Evolutionary conservation across 2,113 vertebrate genomes (phyloP).

Genomic region (Clupea harengus): DNA sequence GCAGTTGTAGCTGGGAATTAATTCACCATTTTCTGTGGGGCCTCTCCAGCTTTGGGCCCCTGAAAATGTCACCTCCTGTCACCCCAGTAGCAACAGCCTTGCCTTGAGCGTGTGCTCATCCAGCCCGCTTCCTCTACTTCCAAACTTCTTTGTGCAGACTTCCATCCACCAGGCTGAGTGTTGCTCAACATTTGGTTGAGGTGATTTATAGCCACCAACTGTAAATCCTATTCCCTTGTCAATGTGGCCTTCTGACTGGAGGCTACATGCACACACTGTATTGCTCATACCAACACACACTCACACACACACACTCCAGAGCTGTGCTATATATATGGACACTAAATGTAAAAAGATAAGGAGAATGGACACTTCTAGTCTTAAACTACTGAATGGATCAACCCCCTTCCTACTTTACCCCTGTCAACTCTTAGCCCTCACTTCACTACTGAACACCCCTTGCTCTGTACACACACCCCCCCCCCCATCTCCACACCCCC

Average conservation of each 20-base stretch:
- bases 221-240: conserved; percentile 1
- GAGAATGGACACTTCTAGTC: neutral
- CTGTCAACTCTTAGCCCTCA: neutral
- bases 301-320: neutral
- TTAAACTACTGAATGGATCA: neutral
- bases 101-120: neutral
- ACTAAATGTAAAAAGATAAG: neutral
- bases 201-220: conserved; percentile 2
- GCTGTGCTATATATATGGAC: neutral
- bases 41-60: neutral
- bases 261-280: conserved; percentile 23
- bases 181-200: neutral
- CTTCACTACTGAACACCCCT: neutral
- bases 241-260: neutral
- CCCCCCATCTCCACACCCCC: neutral
- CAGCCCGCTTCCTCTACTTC: neutral
- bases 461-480: neutral
- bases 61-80: neutral
- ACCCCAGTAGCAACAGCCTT: neutral
- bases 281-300: conserved; percentile 24
- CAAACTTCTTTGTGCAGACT: neutral
- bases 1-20: neutral
- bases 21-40: neutral
- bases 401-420: neutral
- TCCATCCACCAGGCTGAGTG: neutral